These are phyloP conservation scores for Haliclystus octoradiatus DNA, from an alignment of 30 jellyfish, hydroid and myxozoan species.

Conservation along the genomic window DNA sequence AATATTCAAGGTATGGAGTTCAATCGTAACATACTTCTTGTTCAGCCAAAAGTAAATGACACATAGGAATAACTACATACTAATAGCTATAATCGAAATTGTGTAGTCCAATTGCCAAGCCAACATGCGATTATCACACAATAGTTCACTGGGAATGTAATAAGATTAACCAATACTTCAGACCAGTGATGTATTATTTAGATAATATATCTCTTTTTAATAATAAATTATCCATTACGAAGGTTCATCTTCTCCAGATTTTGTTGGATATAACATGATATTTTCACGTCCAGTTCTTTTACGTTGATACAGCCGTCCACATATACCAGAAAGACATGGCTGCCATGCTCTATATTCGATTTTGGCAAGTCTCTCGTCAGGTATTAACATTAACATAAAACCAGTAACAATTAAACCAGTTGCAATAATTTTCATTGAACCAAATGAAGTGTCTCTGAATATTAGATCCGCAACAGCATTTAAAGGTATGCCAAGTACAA, in stretches of 20 bases:
- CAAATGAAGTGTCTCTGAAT: constrained; percentile 48
- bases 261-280: not conserved
- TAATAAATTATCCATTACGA: too few species aligned
- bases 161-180: too few species aligned
- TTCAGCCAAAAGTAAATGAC: too few species aligned
- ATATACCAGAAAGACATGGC: not conserved
- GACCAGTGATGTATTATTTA: too few species aligned
- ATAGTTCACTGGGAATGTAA: too few species aligned
- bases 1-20: too few species aligned
- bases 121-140: too few species aligned
- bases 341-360: not conserved
- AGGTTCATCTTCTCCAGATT: not conserved
- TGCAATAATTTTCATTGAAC: constrained; percentile 45
- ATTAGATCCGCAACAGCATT: constrained; percentile 64
- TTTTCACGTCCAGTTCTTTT: not conserved
- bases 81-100: too few species aligned
- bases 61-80: too few species aligned
- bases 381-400: constrained; percentile 66
- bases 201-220: too few species aligned
- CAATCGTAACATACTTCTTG: too few species aligned
- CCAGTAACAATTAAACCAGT: constrained; percentile 59
- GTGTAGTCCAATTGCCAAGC: too few species aligned
- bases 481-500: constrained; percentile 74
- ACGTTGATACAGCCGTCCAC: not conserved
- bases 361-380: constrained; percentile 28